phyloP scores from a whole-genome alignment of 2,797 vertebrate genomes.

The Pseudochromis fuscus region DNA sequence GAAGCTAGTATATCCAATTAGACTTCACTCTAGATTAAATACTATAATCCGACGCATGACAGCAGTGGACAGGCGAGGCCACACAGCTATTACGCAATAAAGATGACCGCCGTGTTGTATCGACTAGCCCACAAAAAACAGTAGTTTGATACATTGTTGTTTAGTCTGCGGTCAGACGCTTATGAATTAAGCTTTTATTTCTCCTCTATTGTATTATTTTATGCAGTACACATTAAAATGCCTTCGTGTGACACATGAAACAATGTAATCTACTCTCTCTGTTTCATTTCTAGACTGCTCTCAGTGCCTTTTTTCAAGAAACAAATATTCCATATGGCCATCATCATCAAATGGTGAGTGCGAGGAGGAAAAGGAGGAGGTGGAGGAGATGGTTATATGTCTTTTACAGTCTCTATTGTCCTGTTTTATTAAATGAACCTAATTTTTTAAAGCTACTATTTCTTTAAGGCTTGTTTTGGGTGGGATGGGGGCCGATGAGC shows the following conservation, averaged over 20 bases:
- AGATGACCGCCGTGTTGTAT: conserved; percentile 71
- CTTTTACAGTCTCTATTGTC: neutral
- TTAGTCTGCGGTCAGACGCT: conserved; percentile 44
- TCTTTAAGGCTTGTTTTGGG: conserved; percentile 34
- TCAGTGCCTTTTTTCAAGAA: conserved; percentile 99
- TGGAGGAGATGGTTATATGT: neutral
- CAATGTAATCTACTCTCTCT: conserved; percentile 36
- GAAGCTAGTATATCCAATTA: conserved; percentile 74
- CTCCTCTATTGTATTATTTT: neutral
- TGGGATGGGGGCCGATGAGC: conserved; percentile 32
- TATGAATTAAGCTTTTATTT: conserved; percentile 13
- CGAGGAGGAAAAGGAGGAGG: conserved; percentile 8
- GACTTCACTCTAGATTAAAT: conserved; percentile 83
- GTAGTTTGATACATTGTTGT: conserved; percentile 28
- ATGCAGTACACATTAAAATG: neutral
- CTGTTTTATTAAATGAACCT: neutral
- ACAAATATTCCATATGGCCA: conserved; percentile 97
- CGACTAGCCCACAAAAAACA: conserved; percentile 51
- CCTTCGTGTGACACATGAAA: neutral
- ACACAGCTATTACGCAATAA: conserved; percentile 79
- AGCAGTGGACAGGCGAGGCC: conserved; percentile 73
- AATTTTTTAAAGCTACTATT: neutral
- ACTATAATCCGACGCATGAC: conserved; percentile 84
- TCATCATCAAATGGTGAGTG: conserved; percentile 99
- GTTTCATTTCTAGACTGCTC: conserved; percentile 90